Base-by-base conservation (phyloP, 2,113 vertebrate genomes). In the Lipophrys pholis region DNA sequence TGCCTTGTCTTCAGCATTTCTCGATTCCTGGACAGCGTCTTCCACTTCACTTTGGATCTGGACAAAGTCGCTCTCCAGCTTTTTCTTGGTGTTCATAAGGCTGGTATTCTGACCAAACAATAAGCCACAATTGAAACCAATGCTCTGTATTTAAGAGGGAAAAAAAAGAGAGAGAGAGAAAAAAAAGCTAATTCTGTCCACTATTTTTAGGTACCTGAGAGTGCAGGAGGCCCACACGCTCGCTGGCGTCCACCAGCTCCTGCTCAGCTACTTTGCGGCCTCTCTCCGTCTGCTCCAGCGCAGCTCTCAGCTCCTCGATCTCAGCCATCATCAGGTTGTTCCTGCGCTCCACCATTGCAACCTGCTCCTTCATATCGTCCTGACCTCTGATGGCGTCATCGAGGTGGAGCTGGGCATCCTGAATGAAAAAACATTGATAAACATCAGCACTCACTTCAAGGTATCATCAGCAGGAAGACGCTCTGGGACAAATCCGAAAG, bases 41-140 rank as follows among this genome's bases (percentile, higher is more conserved):
- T 97, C 96, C 78, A 97, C 93, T 86, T 98, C 97, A 82, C 91
- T 10, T 79, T 97, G 96, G 52, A 97, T 85, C n/a, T 96, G 96
- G 10, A 92, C 2, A 36, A 95, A 21, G 58, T 95, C 95, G 8
- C 84, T 40, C 56, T 95, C 95, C 81, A 96, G 55, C 85, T 96
- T 96, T 83, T 94, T 96, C 79, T 94, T 96, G 43, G 93, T 94
- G 63, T 95, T 95, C 60, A 95, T 91, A 16, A 96, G 93, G 71
- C 94, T 95, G 8, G 92, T 95, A 39, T 96, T 96, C 95, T 96
- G 7, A 73, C n/a, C 21, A 42, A 55, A 30, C 21, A 73, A 69
- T 0, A 52, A 38, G 8, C 1, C 16, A 43, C 35, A n/a, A 30
- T 58, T 0, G 17, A 51, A 40, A 0, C 5, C 36, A 8, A 6